Evolutionary conservation across 2,888 invertebrate genomes (phyloP).

Genomic region (Euplagia quadripunctaria): DNA sequence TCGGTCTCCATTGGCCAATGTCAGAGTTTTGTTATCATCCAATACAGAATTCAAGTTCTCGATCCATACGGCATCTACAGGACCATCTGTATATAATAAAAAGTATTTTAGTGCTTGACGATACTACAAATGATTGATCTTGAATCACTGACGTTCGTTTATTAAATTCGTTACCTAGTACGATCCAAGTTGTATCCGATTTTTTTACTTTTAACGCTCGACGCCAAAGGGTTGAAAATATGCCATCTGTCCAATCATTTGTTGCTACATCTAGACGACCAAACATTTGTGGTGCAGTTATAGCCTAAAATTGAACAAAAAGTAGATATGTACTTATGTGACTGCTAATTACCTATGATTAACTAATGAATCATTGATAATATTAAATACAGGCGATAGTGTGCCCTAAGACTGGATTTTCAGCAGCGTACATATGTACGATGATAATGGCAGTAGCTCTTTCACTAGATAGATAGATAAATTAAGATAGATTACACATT

Average conservation of each 20-base stretch:
- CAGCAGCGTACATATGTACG: too few species aligned
- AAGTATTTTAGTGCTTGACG: neutral
- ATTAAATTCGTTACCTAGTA: conserved; percentile 70
- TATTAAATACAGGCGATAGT: too few species aligned
- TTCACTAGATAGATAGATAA: too few species aligned
- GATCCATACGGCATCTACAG: conserved; percentile 97
- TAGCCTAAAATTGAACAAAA: conserved; percentile 86
- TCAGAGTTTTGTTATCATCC: conserved; percentile 96
- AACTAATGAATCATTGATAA: too few species aligned
- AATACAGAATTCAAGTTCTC: conserved; percentile 97
- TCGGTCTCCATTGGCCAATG: conserved; percentile 96
- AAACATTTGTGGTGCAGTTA: conserved; percentile 97
- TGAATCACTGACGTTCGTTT: neutral
- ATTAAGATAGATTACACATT: too few species aligned
- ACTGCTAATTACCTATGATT: too few species aligned
- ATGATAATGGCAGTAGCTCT: too few species aligned
- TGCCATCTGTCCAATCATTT: conserved; percentile 98
- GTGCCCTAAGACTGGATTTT: neutral
- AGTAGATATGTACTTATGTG: too few species aligned
- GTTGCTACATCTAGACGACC: conserved; percentile 95
- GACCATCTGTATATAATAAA: conserved; percentile 89
- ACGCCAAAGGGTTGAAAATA: conserved; percentile 96
- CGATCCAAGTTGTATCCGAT: conserved; percentile 90
- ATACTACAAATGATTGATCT: neutral
- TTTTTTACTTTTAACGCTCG: conserved; percentile 93